Evolutionary conservation across 2,113 vertebrate species (phyloP).

Genomic region (Platichthys flesus): DNA sequence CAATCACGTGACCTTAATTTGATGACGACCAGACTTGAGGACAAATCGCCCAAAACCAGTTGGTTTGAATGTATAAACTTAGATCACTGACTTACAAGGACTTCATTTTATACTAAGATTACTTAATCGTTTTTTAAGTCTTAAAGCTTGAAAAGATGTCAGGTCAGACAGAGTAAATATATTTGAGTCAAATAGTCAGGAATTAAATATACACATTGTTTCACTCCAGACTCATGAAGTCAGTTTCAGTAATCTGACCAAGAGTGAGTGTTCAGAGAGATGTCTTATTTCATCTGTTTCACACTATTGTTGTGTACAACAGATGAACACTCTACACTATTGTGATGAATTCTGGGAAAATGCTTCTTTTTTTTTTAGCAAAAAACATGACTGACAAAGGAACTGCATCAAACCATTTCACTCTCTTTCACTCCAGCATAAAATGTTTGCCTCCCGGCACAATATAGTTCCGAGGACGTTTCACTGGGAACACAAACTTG

Average conservation of each 20-base stretch:
- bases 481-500: background rate
- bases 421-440: background rate
- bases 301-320: no score
- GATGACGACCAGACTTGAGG: no score
- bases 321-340: no score
- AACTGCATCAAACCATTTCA: background rate
- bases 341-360: background rate
- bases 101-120: background rate
- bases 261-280: no score
- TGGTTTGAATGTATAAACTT: no score
- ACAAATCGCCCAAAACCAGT: no score
- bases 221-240: background rate
- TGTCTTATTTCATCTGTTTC: background rate
- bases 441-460: background rate
- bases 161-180: background rate
- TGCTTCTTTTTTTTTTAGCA: background rate
- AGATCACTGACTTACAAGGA: no score
- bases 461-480: background rate
- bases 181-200: background rate
- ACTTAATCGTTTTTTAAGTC: background rate
- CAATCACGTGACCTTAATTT: no score
- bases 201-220: slow-evolving; percentile 1
- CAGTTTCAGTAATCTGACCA: no score
- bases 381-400: background rate
- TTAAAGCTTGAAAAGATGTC: background rate